Percentiles rank a stretch among this genome's conserved stretches.
Evolutionary conservation across 1,140 invertebrate species (phyloP).

Genomic region (Drosophila tsacasi): DNA sequence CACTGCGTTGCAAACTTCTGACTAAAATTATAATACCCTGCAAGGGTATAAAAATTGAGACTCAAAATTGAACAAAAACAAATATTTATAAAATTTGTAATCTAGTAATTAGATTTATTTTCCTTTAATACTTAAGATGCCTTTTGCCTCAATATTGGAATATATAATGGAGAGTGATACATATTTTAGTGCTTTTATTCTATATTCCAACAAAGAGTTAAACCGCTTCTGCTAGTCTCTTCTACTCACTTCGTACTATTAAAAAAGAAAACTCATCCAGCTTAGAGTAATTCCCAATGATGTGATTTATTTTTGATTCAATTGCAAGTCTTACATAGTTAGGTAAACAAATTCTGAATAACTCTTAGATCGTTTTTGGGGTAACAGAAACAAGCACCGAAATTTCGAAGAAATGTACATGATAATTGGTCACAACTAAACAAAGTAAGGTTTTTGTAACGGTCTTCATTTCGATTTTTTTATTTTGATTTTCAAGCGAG

Average conservation of each 20-base stretch:
- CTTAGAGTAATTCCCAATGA: constrained; percentile 63
- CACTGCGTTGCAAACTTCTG: no score
- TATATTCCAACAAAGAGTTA: no score
- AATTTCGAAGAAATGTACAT: constrained; percentile 36
- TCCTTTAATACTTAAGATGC: no score
- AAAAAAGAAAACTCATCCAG: background rate
- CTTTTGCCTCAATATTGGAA: no score
- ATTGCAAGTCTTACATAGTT: constrained; percentile 76
- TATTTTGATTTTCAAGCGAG: constrained; percentile 45
- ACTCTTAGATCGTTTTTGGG: constrained; percentile 22
- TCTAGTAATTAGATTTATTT: no score
- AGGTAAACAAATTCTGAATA: constrained; percentile 57
- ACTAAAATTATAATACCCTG: no score
- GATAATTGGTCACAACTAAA: constrained; percentile 38
- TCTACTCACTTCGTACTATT: background rate
- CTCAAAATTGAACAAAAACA: no score
- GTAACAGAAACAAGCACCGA: constrained; percentile 45
- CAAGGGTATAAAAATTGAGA: no score
- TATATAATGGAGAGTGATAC: no score
- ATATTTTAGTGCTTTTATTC: no score
- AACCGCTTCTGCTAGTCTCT: no score
- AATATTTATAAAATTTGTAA: no score
- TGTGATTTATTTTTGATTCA: constrained; percentile 81
- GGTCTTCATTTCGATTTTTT: constrained; percentile 50
- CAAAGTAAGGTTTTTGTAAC: constrained; percentile 37